Conservation (phyloP, 2,797 vertebrate species). For the Petrocephalus schoutedeni region DNA sequence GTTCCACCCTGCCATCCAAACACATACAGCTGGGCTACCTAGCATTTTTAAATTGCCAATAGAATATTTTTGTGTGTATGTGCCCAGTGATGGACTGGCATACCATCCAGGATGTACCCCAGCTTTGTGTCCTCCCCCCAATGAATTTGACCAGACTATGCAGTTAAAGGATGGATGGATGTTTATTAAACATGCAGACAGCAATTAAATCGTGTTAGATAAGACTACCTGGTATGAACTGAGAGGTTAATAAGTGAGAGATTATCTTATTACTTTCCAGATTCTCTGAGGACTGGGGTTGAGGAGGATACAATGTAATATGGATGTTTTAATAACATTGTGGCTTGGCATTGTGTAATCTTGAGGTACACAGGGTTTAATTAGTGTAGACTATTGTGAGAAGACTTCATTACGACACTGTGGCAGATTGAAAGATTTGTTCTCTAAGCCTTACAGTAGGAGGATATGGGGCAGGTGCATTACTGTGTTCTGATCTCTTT, state of each 20-base stretch:
- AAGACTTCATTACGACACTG: not conserved
- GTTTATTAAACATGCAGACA: not conserved
- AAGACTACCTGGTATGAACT: constrained; percentile 1
- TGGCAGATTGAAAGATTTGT: not conserved
- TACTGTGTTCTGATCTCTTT: not conserved
- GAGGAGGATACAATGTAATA: not conserved
- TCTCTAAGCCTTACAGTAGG: not conserved
- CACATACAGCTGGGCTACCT: not conserved
- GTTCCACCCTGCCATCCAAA: not conserved
- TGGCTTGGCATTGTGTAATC: not conserved
- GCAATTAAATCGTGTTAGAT: constrained; percentile 7
- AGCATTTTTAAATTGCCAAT: not conserved
- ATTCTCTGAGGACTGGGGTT: not conserved
- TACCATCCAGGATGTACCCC: too few species aligned
- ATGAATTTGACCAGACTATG: not conserved
- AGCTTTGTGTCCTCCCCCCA: not conserved
- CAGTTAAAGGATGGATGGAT: not conserved
- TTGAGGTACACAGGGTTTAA: constrained; percentile 4
- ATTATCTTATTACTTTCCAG: not conserved
- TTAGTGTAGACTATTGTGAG: constrained; percentile 5
- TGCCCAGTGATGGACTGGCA: not conserved
- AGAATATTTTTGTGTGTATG: not conserved
- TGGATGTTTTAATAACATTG: constrained; percentile 13
- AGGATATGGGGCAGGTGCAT: not conserved
- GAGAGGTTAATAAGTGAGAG: constrained; percentile 2